These are phyloP conservation scores for Tiaroga cobitis DNA, from an alignment of 2,797 vertebrate genomes.

Conservation along the genomic window DNA sequence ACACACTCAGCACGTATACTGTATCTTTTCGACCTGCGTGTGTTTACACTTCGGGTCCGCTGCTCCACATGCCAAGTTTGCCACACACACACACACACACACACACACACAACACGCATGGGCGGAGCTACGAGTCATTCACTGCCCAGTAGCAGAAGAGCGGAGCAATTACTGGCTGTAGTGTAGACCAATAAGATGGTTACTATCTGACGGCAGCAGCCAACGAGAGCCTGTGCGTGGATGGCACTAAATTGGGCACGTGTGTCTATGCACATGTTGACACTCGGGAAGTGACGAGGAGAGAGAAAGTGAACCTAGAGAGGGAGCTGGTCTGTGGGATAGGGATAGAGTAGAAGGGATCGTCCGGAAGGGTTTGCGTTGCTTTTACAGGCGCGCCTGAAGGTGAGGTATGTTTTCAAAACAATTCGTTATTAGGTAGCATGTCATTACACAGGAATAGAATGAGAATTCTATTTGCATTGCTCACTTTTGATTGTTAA, in stretches of 20 bases:
- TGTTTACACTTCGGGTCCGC: constrained; percentile 8
- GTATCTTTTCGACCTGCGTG: not conserved
- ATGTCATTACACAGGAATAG: not conserved
- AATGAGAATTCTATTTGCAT: not conserved
- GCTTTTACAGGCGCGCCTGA: not conserved
- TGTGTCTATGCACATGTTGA: constrained; percentile 81
- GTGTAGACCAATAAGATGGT: constrained; percentile 65
- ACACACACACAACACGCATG: constrained; percentile 73
- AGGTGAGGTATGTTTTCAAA: not conserved
- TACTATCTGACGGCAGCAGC: constrained; percentile 60
- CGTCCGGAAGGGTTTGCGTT: constrained; percentile 1
- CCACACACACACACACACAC: too few species aligned
- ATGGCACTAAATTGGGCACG: constrained; percentile 77
- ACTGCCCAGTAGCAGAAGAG: constrained; percentile 67
- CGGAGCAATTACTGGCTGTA: constrained; percentile 70
- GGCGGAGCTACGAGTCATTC: constrained; percentile 61
- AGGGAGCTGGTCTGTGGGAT: constrained; percentile 52
- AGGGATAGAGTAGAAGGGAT: not conserved
- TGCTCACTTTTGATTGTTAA: not conserved
- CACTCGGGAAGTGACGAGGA: constrained; percentile 69
- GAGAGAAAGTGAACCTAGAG: constrained; percentile 24
- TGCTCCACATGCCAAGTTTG: constrained; percentile 25
- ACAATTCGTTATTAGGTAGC: not conserved
- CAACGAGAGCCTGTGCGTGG: constrained; percentile 67
- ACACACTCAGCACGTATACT: not conserved